Base-by-base conservation (phyloP, 2,113 vertebrate genomes). In the Stegostoma tigrinum region DNA sequence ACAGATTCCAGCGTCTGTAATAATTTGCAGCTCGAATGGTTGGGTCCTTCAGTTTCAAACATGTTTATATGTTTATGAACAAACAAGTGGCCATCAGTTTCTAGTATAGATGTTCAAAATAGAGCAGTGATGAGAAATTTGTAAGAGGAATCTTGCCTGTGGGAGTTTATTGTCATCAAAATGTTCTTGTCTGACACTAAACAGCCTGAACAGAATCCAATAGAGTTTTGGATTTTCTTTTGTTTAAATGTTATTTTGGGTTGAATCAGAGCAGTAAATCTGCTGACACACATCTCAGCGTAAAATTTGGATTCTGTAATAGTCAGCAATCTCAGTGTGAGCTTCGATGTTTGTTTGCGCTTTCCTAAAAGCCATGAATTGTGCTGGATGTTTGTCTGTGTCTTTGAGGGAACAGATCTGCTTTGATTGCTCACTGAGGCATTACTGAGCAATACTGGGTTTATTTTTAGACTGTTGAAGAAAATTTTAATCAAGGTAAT, bases 221-320 rank as follows among this genome's bases (percentile, higher is more conserved):
- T 48, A 30, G 86, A 42, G 38, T 38, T 89, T 55, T 3, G 19
- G 87, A 91, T 30, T 34, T 64, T 91, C 34, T 91, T 91, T 64
- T 64, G 15, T 91, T 91, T 55, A 64, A 91, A 17, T 30, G 64
- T 12, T n/a, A 91, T 91, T 45, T 83, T 64, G 21, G 42, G 66
- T 42, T 94, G 93, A 68, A 94, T 70, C 93, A 94, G 42, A 61
- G 52, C 52, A 91, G 87, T n/a, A 91, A 30, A 61, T 64, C 52
- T 91, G 87, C 87, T 34, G 55, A 91, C 55, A 61, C 12, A n/a
- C 4, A 64, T 30, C 30, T 30, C 30, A 64, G 55, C 52, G n/a
- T 55, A 91, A 89, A 52, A 55, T 30, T 27, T 42, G 15, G 38
- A 64, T 61, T 91, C 87, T 91, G 30, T 12, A 14, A 64, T 27